Evolutionary conservation across 2,888 invertebrate genomes (phyloP).

Genomic region (Drosophila kambysellisi): DNA sequence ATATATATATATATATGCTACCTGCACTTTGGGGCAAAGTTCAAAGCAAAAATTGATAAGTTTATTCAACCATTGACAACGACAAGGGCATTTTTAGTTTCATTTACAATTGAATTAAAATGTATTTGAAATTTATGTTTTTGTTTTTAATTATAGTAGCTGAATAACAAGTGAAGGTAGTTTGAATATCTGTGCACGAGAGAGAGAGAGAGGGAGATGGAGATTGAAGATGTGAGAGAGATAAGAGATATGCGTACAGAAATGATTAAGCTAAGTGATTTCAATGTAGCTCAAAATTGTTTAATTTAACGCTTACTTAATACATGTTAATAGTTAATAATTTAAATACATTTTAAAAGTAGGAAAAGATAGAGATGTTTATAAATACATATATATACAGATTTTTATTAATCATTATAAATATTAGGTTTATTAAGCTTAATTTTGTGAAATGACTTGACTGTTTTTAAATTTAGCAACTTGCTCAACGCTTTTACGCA

Average conservation of each 20-base stretch:
- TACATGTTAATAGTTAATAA: neutral
- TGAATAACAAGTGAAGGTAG: conserved; percentile 53
- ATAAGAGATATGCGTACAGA: neutral
- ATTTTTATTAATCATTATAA: neutral
- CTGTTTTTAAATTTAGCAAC: neutral
- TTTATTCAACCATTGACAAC: conserved; percentile 47
- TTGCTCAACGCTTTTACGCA: neutral
- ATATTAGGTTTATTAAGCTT: neutral
- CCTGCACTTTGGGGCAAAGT: conserved; percentile 45
- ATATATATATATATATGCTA: neutral
- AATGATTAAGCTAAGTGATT: neutral
- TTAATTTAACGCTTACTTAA: neutral
- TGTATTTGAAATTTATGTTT: conserved; percentile 2
- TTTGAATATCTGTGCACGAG: neutral
- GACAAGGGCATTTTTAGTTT: conserved; percentile 53
- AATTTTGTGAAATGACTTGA: neutral
- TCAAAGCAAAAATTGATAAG: conserved; percentile 64
- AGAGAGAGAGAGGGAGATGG: neutral
- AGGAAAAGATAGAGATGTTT: neutral
- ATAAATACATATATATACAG: neutral
- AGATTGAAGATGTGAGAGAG: neutral
- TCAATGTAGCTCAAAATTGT: neutral
- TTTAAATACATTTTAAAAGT: neutral
- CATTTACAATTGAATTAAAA: conserved; percentile 12
- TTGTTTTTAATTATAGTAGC: conserved; percentile 7